These are phyloP conservation scores for Lasaia peninsularis DNA, from an alignment of 1,140 invertebrate genomes.

Conservation along the genomic window DNA sequence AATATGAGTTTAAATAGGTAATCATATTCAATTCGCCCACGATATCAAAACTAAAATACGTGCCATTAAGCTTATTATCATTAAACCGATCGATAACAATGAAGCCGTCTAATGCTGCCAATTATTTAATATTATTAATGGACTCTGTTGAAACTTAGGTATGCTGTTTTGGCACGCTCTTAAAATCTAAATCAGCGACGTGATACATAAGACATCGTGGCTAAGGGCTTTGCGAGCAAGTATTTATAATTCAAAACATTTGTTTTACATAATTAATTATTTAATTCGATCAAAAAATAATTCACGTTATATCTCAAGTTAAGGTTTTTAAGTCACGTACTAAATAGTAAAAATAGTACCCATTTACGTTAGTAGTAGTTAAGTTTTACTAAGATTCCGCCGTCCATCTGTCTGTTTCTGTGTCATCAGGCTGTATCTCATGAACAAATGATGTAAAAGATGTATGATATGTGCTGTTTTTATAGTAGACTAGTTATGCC, in stretches of 20 bases:
- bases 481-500: too few relatives aligned
- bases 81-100: slow-evolving; percentile 41
- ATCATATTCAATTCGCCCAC: not conserved
- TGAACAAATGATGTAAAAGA: too few relatives aligned
- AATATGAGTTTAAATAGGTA: not conserved
- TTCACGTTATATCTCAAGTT: too few relatives aligned
- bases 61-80: slow-evolving; percentile 15
- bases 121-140: slow-evolving; percentile 46
- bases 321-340: too few relatives aligned
- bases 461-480: too few relatives aligned
- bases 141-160: slow-evolving; percentile 35
- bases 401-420: too few relatives aligned
- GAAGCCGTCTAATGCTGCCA: slow-evolving; percentile 41
- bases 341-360: too few relatives aligned
- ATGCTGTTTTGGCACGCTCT: slow-evolving; percentile 30
- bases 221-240: slow-evolving; percentile 24
- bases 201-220: slow-evolving; percentile 29
- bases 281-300: too few relatives aligned
- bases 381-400: too few relatives aligned
- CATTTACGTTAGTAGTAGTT: too few relatives aligned
- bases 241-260: slow-evolving; percentile 2
- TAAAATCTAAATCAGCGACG: slow-evolving; percentile 41
- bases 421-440: too few relatives aligned
- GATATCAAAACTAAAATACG: not conserved
- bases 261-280: too few relatives aligned